Base-by-base conservation (phyloP, 2,797 vertebrate genomes). In the Gastrophryne carolinensis region DNA sequence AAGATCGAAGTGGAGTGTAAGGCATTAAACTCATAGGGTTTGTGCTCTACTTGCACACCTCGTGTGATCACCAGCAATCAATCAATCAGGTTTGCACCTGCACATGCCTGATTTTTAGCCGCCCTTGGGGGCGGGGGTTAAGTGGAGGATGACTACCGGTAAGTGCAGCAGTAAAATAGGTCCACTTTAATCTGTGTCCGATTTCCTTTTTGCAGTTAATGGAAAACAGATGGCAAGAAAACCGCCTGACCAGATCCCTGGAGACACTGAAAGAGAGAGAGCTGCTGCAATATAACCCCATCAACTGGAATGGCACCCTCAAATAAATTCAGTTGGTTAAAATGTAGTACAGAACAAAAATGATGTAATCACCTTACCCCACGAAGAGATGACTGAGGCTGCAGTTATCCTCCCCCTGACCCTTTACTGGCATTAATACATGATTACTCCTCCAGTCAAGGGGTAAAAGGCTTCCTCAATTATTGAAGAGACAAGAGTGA, bases 291-390 rank as follows among this genome's bases (percentile, higher is more conserved):
- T 85, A 88, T 78, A 90, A 90, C 81, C 91, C 89, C 75, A 87
- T 92, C 80, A 91, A 91, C 87, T 92, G 90, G 91, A 92, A 87
- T 79, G 87, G 88, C 80, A 91, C 88, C 2, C 81, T 91, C 58
- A 89, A 88, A 86, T 90, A 57, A 63, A 12, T 26, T 6, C 15
- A 41, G 17, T 8, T 47, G n/a, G 17, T 19, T n/a, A n/a, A n/a
- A n/a, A n/a, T n/a, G n/a, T n/a, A n/a, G n/a, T n/a, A n/a, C n/a
- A n/a, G n/a, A n/a, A n/a, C n/a, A n/a, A n/a, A n/a, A n/a, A n/a
- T n/a, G n/a, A n/a, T n/a, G n/a, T n/a, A n/a, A n/a, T n/a, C n/a
- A n/a, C n/a, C n/a, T n/a, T n/a, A n/a, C n/a, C n/a, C n/a, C n/a
- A n/a, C n/a, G n/a, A n/a, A n/a, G n/a, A n/a, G n/a, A n/a, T n/a